Conservation (phyloP, 2,113 vertebrate species). For the Notothenia rossii region DNA sequence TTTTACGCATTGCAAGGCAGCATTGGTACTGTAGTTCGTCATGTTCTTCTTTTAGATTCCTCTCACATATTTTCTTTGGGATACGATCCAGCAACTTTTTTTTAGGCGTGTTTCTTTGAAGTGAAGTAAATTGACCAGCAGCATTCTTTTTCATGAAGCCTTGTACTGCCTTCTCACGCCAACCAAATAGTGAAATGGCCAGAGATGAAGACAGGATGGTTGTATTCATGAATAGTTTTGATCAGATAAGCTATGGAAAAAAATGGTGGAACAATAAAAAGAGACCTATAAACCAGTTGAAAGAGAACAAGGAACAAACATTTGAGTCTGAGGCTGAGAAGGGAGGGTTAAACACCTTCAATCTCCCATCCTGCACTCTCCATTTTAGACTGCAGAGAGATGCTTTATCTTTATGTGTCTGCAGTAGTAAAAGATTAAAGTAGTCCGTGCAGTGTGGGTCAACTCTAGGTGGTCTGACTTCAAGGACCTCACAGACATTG, state of each 20-base stretch:
- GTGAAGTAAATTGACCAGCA: slow-evolving; percentile 8
- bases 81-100: neutral
- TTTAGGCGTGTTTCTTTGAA: slow-evolving; percentile 26
- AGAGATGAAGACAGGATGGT: slow-evolving; percentile 50
- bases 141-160: slow-evolving; percentile 27
- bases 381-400: slow-evolving; percentile 59
- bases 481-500: slow-evolving; percentile 53
- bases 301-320: slow-evolving; percentile 64
- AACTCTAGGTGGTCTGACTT: slow-evolving; percentile 64
- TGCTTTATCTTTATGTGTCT: slow-evolving; percentile 76
- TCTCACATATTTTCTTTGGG: slow-evolving; percentile 7
- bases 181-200: slow-evolving; percentile 53
- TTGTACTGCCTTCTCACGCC: slow-evolving; percentile 36
- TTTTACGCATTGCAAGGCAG: neutral
- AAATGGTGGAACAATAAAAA: slow-evolving; percentile 74
- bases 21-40: neutral
- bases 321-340: slow-evolving; percentile 55
- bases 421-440: slow-evolving; percentile 78
- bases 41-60: slow-evolving; percentile 12
- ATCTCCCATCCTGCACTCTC: slow-evolving; percentile 64
- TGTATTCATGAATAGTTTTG: slow-evolving; percentile 66
- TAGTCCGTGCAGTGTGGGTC: slow-evolving; percentile 49
- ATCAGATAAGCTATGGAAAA: slow-evolving; percentile 66
- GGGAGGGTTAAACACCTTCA: slow-evolving; percentile 68
- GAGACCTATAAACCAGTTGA: slow-evolving; percentile 64